Base-by-base conservation (phyloP, 2,888 invertebrate genomes). In the Brachynemurus nebulosus region DNA sequence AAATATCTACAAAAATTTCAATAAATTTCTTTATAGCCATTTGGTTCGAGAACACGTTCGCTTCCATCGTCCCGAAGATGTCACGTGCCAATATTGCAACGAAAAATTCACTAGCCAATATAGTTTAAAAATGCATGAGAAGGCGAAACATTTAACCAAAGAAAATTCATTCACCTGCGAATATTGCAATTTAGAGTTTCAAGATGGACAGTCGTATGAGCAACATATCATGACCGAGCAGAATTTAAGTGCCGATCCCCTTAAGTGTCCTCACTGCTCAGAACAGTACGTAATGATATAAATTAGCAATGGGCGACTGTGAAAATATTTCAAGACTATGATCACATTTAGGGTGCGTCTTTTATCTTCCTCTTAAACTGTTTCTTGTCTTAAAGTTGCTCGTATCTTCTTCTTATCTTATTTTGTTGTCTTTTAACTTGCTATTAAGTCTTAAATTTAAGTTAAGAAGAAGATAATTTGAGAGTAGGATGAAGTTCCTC, bases 251-350 rank as follows among this genome's bases (percentile, higher is more conserved):
- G 18, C 36, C 8, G 12, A 17, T 18, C 18, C 12, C 8, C 27
- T 40, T 20, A 16, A 17, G 11, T 40, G 40, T 16, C 40, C 25
- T 40, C 40, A 40, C 11, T 40, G 40, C 25, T 11, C 23, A 19
- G 27, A 40, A 21, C 14, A 14, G 40, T 40, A 16, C 14, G 40
- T 40, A 14, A 3, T 23, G 9, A 18, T 37, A 12, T 36, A 17
- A 5, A 9, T n/a, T n/a, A n/a, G n/a, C n/a, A n/a, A n/a, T n/a
- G n/a, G n/a, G n/a, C n/a, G n/a, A n/a, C n/a, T n/a, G n/a, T n/a
- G n/a, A n/a, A n/a, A n/a, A n/a, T n/a, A n/a, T n/a, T n/a, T n/a
- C n/a, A n/a, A n/a, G n/a, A n/a, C n/a, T n/a, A n/a, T n/a, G n/a
- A n/a, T n/a, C n/a, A n/a, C n/a, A n/a, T n/a, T n/a, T n/a, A n/a